A percentile compares a stretch with the other conserved stretches of the same genome.
phyloP scores from a whole-genome alignment of 2,888 invertebrate genomes.

The Rambutsinella grinnellia region DNA sequence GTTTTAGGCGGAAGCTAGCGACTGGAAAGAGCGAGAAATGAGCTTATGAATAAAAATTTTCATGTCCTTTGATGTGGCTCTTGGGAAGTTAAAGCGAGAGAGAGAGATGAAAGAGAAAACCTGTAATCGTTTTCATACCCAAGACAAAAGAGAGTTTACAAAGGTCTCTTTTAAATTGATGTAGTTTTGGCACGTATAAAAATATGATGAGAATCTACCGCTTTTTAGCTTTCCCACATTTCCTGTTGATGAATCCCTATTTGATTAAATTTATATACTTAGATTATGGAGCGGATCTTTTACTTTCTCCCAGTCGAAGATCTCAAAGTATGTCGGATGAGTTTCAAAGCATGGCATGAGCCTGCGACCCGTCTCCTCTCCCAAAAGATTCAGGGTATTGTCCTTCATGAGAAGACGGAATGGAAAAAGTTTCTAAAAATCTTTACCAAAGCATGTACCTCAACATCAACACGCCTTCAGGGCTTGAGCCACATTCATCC shows the following conservation, averaged over 20 bases:
- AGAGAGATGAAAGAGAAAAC: too few species aligned
- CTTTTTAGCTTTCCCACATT: neutral
- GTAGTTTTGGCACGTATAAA: neutral
- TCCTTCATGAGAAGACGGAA: constrained; percentile 51
- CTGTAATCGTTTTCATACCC: too few species aligned
- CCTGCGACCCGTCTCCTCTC: constrained; percentile 35
- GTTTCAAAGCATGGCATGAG: constrained; percentile 51
- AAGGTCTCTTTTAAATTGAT: neutral
- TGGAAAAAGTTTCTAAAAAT: constrained; percentile 57
- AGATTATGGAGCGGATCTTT: constrained; percentile 46
- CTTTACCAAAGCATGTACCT: constrained; percentile 40
- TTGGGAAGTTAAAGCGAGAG: too few species aligned
- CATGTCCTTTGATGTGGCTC: too few species aligned
- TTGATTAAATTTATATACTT: neutral
- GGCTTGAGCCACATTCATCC: constrained; percentile 39
- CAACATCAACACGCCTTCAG: constrained; percentile 27
- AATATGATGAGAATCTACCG: neutral
- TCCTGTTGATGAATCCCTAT: neutral
- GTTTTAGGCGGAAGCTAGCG: too few species aligned
- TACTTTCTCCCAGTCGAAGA: constrained; percentile 47
- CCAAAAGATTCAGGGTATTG: constrained; percentile 40
- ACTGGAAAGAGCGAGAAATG: too few species aligned
- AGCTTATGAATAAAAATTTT: too few species aligned
- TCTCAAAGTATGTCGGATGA: constrained; percentile 52
- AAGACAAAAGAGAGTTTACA: too few species aligned